phyloP scores from a whole-genome alignment of 2,888 invertebrate species.

The Hedya salicella region DNA sequence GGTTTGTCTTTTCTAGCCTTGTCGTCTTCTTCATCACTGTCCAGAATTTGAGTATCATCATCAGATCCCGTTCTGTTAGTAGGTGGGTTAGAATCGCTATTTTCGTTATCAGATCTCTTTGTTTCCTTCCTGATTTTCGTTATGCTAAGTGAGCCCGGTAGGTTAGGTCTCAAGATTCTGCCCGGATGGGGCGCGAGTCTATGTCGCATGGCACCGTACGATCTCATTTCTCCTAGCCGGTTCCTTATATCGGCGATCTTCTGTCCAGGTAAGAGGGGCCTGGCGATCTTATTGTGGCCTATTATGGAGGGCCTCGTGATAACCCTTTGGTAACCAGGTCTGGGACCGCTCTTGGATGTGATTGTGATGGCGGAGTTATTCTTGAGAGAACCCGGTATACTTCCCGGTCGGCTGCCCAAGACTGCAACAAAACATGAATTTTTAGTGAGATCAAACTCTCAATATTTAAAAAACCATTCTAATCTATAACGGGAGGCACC shows the following conservation, averaged over 20 bases:
- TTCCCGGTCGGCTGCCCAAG: constrained; percentile 70
- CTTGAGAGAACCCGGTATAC: constrained; percentile 82
- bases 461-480: no score
- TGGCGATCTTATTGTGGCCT: constrained; percentile 65
- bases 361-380: constrained; percentile 86
- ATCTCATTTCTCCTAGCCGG: constrained; percentile 69
- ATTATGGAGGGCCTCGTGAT: constrained; percentile 68
- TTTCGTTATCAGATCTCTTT: constrained; percentile 61
- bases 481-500: no score
- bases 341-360: constrained; percentile 77
- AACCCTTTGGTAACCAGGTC: constrained; percentile 71
- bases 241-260: constrained; percentile 75
- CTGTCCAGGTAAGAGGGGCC: constrained; percentile 73
- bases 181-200: constrained; percentile 64
- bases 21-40: constrained; percentile 69
- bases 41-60: constrained; percentile 75
- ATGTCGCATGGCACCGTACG: constrained; percentile 66
- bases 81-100: constrained; percentile 53
- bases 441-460: no score
- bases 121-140: constrained; percentile 72
- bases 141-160: constrained; percentile 78
- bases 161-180: constrained; percentile 66
- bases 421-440: constrained; percentile 58
- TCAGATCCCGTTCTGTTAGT: constrained; percentile 64
- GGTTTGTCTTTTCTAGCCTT: constrained; percentile 50